Evolutionary conservation across 2,888 invertebrate genomes (phyloP), one percentile per base, ranked within the genome.

Genomic region (Xestia c-nigrum): DNA sequence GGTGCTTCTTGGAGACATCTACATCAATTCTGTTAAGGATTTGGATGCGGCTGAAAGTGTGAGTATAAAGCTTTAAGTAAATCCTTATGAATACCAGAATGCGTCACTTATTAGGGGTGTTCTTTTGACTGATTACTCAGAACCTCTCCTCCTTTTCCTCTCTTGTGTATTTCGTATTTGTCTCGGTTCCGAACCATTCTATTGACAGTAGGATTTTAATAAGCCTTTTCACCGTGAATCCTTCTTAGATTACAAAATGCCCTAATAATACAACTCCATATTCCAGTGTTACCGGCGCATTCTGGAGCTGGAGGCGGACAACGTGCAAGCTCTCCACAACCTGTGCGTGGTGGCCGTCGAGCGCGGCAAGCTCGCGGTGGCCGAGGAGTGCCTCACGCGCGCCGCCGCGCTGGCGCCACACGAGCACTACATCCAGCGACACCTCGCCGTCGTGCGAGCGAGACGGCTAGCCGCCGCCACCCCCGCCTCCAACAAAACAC

Each of bases 341-440:
- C 97, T 99, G 43, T 99, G 99, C 95, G 99, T 99, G 12, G 99
- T 99, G 0, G 98, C 98, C 88, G 99, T 99, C 10, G 99, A 99
- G 94, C 97, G 98, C 57, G 99, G 99, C 16, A 98, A 98, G 89
- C 97, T 99, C 47, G 97, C 97, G n/a, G 97, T 97, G 73, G 99
- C 99, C 0, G 98, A 98, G 87, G 97, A 98, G 72, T 99, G 99
- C 92, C 97, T 99, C 31, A 97, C 98, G 69, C 97, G 98, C 69
- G 99, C 99, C 1, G 98, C 98, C 72, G 96, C 97, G 10, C 96
- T 99, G 43, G 99, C 99, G 0, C 99, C 99, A 0, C 97, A 97
- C 79, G 99, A 99, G 93, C 98, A 98, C 89, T 99, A 99, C 96
- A 98, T 99, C 63, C 97, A 98, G 74, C 97, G 98, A 24, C 99